phyloP scores from a whole-genome alignment of 2,797 vertebrate species.

The Pelodytes ibericus region DNA sequence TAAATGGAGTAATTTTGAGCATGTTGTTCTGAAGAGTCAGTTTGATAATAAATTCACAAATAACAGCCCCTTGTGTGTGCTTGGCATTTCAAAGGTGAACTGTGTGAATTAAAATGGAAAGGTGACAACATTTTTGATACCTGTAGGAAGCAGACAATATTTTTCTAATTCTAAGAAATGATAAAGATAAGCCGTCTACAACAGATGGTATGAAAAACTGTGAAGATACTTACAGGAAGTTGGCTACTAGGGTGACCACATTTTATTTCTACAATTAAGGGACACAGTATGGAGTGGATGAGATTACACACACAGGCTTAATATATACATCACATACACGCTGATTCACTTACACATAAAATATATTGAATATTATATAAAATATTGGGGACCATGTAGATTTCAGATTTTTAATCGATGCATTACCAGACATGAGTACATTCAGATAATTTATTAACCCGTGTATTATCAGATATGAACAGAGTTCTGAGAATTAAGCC shows the following conservation, averaged over 20 bases:
- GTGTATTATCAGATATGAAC: no score
- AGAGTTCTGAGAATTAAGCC: no score
- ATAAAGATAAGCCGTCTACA: not conserved
- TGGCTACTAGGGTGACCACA: not conserved
- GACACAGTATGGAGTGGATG: no score
- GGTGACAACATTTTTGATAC: conserved; percentile 2
- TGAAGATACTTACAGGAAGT: conserved; percentile 17
- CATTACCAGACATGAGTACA: no score
- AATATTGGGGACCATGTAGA: no score
- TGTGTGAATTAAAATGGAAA: not conserved
- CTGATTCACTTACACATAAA: no score
- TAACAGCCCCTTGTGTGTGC: not conserved
- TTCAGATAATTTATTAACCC: no score
- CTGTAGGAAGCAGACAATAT: conserved; percentile 17
- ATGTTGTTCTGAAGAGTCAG: not conserved
- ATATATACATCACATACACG: no score
- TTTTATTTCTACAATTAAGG: no score
- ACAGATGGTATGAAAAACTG: conserved; percentile 6
- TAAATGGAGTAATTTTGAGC: not conserved
- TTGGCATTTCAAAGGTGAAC: not conserved
- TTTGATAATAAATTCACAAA: not conserved
- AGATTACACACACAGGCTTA: no score
- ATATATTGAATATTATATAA: no score
- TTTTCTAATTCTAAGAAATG: conserved; percentile 6
- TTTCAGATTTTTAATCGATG: no score